Conservation (phyloP, 2,797 vertebrate genomes). For the Hipposideros larvatus region DNA sequence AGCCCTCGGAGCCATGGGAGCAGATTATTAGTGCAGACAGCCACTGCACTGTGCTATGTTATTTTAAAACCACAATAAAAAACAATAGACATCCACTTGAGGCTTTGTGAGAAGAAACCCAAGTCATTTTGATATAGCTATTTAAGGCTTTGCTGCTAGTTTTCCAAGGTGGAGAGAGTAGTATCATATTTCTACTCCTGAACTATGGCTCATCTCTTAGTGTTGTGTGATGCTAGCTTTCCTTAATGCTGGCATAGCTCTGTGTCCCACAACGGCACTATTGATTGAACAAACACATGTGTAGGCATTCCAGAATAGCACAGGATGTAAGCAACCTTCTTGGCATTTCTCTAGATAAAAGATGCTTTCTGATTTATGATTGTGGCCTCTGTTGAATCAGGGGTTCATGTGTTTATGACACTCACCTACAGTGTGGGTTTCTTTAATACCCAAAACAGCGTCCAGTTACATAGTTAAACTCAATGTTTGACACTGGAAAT, state of each 20-base stretch:
- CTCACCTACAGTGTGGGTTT: not conserved
- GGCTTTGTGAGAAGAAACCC: not conserved
- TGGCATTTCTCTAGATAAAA: not conserved
- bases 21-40: not conserved
- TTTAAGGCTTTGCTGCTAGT: not conserved
- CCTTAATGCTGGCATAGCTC: not conserved
- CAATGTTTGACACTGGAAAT: not conserved
- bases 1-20: not conserved
- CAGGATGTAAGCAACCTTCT: not conserved
- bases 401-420: not conserved
- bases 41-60: not conserved
- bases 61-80: conserved; percentile 1
- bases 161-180: not conserved
- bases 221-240: not conserved
- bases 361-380: not conserved
- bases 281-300: too few species aligned
- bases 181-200: not conserved
- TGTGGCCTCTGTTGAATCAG: not conserved
- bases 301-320: not conserved
- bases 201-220: not conserved
- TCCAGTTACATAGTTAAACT: not conserved
- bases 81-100: not conserved
- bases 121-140: not conserved
- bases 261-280: not conserved
- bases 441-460: not conserved